Percentiles rank a stretch among this genome's conserved stretches.
Evolutionary conservation across 2,797 vertebrate species (phyloP).

Genomic region (Netta rufina): DNA sequence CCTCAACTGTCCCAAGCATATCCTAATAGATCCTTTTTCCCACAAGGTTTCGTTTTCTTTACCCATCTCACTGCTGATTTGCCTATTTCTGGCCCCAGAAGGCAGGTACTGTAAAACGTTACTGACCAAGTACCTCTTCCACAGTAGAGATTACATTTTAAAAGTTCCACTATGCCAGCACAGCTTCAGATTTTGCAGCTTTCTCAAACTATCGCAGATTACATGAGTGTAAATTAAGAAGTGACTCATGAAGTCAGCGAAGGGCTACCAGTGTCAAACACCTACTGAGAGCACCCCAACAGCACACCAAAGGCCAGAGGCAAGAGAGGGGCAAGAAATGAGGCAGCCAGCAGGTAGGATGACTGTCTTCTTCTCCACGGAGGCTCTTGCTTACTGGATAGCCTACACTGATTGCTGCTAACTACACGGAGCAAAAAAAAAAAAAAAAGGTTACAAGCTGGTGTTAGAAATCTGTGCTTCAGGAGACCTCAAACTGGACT

Average conservation of each 20-base stretch:
- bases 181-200: background rate
- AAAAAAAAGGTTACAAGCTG: background rate
- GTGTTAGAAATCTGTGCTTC: background rate
- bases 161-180: background rate
- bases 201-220: background rate
- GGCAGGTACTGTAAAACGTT: background rate
- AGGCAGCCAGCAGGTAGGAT: background rate
- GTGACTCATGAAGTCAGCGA: background rate
- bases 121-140: background rate
- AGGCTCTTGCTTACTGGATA: background rate
- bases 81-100: background rate
- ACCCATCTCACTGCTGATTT: background rate
- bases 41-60: background rate
- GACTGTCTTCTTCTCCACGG: rapidly evolving
- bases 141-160: background rate
- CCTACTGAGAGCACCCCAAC: background rate
- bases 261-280: background rate
- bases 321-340: background rate
- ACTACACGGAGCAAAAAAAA: background rate
- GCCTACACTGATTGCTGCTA: background rate
- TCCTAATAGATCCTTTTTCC: background rate
- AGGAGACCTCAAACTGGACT: background rate
- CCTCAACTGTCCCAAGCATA: background rate
- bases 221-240: background rate
- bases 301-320: background rate